phyloP scores from a whole-genome alignment of 1,140 invertebrate genomes.

The Helicoverpa armigera region DNA sequence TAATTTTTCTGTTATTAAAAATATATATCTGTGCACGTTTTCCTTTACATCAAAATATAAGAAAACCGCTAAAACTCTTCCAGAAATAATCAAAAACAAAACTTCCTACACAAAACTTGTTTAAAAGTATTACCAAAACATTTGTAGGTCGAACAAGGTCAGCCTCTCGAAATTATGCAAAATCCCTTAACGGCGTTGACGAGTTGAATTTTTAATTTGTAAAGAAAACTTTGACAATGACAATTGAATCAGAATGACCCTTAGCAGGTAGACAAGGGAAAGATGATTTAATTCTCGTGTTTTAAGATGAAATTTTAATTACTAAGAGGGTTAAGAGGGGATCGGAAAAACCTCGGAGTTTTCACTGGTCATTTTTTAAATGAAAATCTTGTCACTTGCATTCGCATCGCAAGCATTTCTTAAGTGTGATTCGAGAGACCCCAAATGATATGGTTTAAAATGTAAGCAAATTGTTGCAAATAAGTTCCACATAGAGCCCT shows the following conservation, averaged over 20 bases:
- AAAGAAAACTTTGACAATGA: constrained; percentile 49
- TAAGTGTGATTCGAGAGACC: too few relatives aligned
- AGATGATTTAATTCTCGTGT: constrained; percentile 17
- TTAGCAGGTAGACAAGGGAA: constrained; percentile 33
- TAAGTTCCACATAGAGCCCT: too few relatives aligned
- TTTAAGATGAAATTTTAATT: constrained; percentile 12
- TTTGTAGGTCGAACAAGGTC: constrained; percentile 19
- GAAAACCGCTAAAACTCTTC: neutral
- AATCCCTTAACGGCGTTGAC: constrained; percentile 46
- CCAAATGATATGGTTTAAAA: too few relatives aligned
- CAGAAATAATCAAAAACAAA: neutral
- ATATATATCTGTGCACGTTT: too few relatives aligned
- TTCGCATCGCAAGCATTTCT: too few relatives aligned
- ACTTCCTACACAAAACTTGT: neutral
- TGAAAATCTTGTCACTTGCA: too few relatives aligned
- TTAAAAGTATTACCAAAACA: constrained; percentile 20
- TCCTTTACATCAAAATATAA: neutral
- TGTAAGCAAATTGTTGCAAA: too few relatives aligned
- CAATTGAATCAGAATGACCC: constrained; percentile 45
- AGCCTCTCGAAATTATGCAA: constrained; percentile 52
- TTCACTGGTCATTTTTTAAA: too few relatives aligned
- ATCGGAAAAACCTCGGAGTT: too few relatives aligned
- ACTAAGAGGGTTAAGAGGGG: neutral
- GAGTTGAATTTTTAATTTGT: constrained; percentile 54
- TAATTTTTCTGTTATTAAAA: too few relatives aligned